Percentiles rank a stretch among this genome's conserved stretches.
Conservation (phyloP, 2,888 invertebrate genomes). For the Uloborus plumipes region DNA sequence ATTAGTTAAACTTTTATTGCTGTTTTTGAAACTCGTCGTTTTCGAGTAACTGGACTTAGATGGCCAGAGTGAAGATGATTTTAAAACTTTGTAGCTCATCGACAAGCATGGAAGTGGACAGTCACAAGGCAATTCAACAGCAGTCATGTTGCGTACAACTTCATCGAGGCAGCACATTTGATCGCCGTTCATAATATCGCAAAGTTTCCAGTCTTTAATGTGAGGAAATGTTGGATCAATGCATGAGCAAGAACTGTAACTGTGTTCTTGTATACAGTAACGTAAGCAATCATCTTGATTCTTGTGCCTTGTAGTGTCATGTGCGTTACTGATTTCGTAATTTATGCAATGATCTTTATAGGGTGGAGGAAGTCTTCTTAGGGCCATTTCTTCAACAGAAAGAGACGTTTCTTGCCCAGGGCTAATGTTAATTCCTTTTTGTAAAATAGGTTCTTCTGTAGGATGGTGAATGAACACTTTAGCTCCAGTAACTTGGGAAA, state of each 20-base stretch:
- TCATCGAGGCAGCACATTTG: slow-evolving; percentile 31
- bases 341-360: slow-evolving; percentile 64
- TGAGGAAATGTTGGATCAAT: slow-evolving; percentile 20
- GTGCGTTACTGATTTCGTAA: too few species aligned
- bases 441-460: slow-evolving; percentile 30
- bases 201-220: neutral
- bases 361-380: slow-evolving; percentile 55
- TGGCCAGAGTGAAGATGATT: slow-evolving; percentile 25
- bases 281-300: slow-evolving; percentile 9
- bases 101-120: slow-evolving; percentile 35
- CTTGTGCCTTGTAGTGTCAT: neutral
- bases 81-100: neutral
- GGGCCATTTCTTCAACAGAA: neutral
- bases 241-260: slow-evolving; percentile 27
- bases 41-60: neutral
- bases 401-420: slow-evolving; percentile 38
- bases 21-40: neutral
- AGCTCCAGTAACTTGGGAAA: slow-evolving; percentile 60
- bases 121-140: slow-evolving; percentile 2
- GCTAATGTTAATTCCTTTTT: slow-evolving; percentile 17
- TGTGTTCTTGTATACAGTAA: slow-evolving; percentile 17
- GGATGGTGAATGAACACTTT: slow-evolving; percentile 64
- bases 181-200: slow-evolving; percentile 16
- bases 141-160: slow-evolving; percentile 2
- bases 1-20: neutral